Evolutionary conservation across 2,113 vertebrate genomes (phyloP), one percentile per base, ranked within the genome.

Genomic region (Eupsittula cactorum): DNA sequence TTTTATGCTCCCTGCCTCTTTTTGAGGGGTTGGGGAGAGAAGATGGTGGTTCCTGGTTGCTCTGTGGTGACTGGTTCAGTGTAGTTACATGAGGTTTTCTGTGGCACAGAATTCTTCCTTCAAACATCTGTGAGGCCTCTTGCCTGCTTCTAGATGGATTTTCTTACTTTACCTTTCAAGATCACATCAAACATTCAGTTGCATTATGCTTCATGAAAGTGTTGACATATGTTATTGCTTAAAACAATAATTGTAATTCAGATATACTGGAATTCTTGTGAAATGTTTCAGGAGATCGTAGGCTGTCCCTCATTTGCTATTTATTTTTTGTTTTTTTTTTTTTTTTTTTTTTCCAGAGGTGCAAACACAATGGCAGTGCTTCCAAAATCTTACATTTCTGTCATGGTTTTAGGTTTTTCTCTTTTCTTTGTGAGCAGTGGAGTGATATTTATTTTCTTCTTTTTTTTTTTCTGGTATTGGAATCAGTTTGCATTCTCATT

Each of bases 291-390:
- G 65, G 74, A 77, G 74, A 75, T 70, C 53, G 28, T 90, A 88
- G 92, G 63, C 86, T 63, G 44, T 83, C 50, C 49, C 31, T 70
- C 41, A 46, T 88, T 92, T 80, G 44, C 62, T 88, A 31, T 74
- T 92, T 88, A 21, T 69, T 80, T 88, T 6, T 41, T 88, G 27
- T 69, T 80, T 88, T 6, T 41, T 37, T 37, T 37, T 41, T 41
- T 41, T 90, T 94, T 73, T 92, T 41, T 90, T 94, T 73, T 92
- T 84, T 86, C 86, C 71, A 70, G 86, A 88, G 52, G n/a, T 88
- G 78, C 35, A 95, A 78, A 65, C 29, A n/a, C 18, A 33, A 29
- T 80, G 39, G 11, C 62, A 80, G 18, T 33, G 8, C 49, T 86
- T 95, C 68, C 80, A 88, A 73, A 80, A 80, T 74, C 49, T 41